Conservation (phyloP, 2,888 invertebrate species). For the Orchestes rusci region DNA sequence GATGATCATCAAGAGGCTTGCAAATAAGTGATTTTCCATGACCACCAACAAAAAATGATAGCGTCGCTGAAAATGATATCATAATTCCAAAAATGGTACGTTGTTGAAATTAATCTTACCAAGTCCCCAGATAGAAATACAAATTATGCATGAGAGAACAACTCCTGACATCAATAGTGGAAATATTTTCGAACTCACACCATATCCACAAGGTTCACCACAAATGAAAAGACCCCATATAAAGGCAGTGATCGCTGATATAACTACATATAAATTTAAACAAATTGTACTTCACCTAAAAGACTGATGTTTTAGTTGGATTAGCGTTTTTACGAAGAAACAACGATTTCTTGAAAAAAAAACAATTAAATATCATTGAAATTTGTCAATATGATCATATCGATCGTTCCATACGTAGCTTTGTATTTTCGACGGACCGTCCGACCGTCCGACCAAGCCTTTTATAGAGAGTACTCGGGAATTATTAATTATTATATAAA, state of each 20-base stretch:
- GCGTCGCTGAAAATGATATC: slow-evolving; percentile 44
- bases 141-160: slow-evolving; percentile 51
- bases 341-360: too few relatives aligned
- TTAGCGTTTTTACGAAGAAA: too few relatives aligned
- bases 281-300: too few relatives aligned
- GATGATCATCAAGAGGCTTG: slow-evolving; percentile 61
- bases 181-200: slow-evolving; percentile 36
- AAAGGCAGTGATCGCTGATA: slow-evolving; percentile 46
- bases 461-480: too few relatives aligned
- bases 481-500: too few relatives aligned
- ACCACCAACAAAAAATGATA: slow-evolving; percentile 54
- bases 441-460: too few relatives aligned
- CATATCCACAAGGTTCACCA: slow-evolving; percentile 45
- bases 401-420: too few relatives aligned
- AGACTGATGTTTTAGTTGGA: too few relatives aligned
- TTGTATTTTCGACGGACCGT: too few relatives aligned
- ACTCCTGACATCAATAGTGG: slow-evolving; percentile 44
- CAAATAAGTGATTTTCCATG: slow-evolving; percentile 66
- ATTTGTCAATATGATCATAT: too few relatives aligned
- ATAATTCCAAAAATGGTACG: slow-evolving; percentile 1
- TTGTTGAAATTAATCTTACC: slow-evolving; percentile 10
- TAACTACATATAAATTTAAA: too few relatives aligned
- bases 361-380: too few relatives aligned
- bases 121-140: slow-evolving; percentile 51
- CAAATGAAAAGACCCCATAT: slow-evolving; percentile 48